Conservation (phyloP, 2,888 invertebrate genomes). For the Marasmarcha lunaedactyla region DNA sequence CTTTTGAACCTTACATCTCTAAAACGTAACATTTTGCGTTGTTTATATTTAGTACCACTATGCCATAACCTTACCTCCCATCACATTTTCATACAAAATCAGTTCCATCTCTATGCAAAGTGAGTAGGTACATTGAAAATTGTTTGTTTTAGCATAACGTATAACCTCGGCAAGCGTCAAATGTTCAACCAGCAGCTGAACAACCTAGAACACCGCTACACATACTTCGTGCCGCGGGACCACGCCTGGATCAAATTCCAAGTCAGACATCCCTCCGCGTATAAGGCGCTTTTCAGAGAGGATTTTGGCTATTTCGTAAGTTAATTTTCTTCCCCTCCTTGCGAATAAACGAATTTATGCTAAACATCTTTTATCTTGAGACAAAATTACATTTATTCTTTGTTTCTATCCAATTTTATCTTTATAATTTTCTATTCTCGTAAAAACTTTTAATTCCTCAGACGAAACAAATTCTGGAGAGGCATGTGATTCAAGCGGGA, state of each 20-base stretch:
- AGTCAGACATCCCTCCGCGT: conserved; percentile 81
- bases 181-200: conserved; percentile 84
- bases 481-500: conserved; percentile 87
- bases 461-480: conserved; percentile 86
- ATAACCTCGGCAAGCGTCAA: conserved; percentile 78
- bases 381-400: neutral
- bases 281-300: conserved; percentile 86
- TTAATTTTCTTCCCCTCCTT: conserved; percentile 9
- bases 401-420: neutral
- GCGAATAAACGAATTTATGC: too few species aligned
- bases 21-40: too few species aligned
- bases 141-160: conserved; percentile 75
- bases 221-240: conserved; percentile 92
- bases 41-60: too few species aligned
- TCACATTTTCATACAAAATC: neutral
- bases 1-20: too few species aligned
- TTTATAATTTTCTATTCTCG: neutral
- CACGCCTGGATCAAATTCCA: conserved; percentile 88
- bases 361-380: too few species aligned
- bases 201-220: conserved; percentile 82
- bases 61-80: too few species aligned
- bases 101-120: neutral
- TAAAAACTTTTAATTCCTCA: conserved; percentile 43
- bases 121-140: neutral
- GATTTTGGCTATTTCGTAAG: conserved; percentile 84